Evolutionary conservation across 1,140 invertebrate genomes (phyloP).

Genomic region (Drosophila truncata): DNA sequence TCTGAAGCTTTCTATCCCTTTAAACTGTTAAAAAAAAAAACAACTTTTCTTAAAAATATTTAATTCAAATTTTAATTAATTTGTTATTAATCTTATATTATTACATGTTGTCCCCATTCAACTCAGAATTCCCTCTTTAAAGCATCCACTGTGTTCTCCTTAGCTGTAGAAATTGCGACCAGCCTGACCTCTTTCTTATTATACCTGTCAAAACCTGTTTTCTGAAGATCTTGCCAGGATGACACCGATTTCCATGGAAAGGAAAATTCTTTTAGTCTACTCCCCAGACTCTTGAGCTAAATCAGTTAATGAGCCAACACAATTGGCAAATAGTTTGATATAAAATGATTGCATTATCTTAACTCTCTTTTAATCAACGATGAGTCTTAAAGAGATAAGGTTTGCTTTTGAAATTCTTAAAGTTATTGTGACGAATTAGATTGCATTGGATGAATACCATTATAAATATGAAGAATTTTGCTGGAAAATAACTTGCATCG

Average conservation of each 20-base stretch:
- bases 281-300: conserved; percentile 3
- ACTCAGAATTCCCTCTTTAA: neutral
- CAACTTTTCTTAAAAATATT: neutral
- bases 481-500: neutral
- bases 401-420: neutral
- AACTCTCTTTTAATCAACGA: neutral
- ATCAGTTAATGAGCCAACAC: neutral
- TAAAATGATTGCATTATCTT: neutral
- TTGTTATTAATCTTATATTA: neutral
- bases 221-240: conserved; percentile 4
- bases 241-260: conserved; percentile 9
- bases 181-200: conserved; percentile 3
- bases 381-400: neutral
- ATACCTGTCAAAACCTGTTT: conserved; percentile 5
- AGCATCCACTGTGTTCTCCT: neutral
- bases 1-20: too few species aligned
- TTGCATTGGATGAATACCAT: neutral
- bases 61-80: neutral
- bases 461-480: neutral
- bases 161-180: neutral
- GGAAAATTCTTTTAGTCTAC: neutral
- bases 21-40: too few species aligned
- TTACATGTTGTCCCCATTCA: too few species aligned
- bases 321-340: neutral
- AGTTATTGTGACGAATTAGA: neutral